phyloP scores from a whole-genome alignment of 2,797 vertebrate genomes.

The Mormyrops attenuatus region DNA sequence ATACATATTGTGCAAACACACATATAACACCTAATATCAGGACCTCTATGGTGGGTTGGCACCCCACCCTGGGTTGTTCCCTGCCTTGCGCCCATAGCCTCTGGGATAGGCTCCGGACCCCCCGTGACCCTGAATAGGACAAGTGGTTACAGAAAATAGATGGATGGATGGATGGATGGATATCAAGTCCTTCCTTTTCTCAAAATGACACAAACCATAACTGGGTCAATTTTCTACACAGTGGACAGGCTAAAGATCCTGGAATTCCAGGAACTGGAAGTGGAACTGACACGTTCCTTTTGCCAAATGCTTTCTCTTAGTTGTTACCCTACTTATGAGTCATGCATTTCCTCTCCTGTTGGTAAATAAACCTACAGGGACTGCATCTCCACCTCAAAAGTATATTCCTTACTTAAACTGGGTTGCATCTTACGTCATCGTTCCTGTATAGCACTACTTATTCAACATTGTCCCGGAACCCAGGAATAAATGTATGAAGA shows the following conservation, averaged over 20 bases:
- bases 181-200: not conserved
- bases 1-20: not conserved
- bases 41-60: too few relatives aligned
- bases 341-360: not conserved
- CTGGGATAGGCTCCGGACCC: too few relatives aligned
- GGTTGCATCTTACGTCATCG: not conserved
- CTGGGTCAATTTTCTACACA: not conserved
- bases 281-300: too few relatives aligned
- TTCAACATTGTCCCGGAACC: not conserved
- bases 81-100: too few relatives aligned
- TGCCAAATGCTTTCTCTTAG: not conserved
- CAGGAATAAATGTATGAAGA: not conserved
- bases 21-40: not conserved
- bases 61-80: too few relatives aligned
- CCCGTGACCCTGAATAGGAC: too few relatives aligned
- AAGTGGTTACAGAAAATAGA: too few relatives aligned
- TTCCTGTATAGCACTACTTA: not conserved
- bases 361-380: not conserved
- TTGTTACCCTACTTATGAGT: not conserved
- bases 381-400: not conserved
- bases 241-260: not conserved
- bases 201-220: not conserved
- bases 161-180: too few relatives aligned
- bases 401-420: not conserved
- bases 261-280: not conserved